These are phyloP conservation scores for Beris chalybata DNA, from an alignment of 2,888 invertebrate species.

Conservation along the genomic window DNA sequence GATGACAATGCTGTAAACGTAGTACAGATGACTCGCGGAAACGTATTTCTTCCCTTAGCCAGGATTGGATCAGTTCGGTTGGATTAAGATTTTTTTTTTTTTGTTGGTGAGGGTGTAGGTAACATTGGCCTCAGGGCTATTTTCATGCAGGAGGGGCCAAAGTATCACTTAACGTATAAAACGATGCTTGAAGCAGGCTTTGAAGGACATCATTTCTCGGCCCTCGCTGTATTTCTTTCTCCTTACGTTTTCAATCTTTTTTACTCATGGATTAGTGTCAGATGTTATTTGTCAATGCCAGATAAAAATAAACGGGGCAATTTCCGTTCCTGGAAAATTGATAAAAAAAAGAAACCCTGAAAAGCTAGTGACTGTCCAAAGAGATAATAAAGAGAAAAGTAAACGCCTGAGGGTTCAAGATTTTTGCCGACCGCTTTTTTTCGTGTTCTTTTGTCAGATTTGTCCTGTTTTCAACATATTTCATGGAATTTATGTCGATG, in stretches of 20 bases:
- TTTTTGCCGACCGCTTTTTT: too few species aligned
- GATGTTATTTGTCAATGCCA: conserved; percentile 35
- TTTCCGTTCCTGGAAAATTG: conserved; percentile 34
- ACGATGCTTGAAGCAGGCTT: conserved; percentile 7
- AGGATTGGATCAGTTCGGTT: conserved; percentile 12
- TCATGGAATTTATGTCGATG: too few species aligned
- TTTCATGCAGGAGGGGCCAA: conserved; percentile 5
- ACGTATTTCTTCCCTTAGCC: conserved; percentile 1
- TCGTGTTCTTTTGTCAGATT: too few species aligned
- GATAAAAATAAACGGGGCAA: conserved; percentile 34
- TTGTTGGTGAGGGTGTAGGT: neutral
- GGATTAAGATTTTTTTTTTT: conserved; percentile 19
- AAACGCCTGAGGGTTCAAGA: too few species aligned
- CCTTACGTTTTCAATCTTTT: neutral
- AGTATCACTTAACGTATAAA: conserved; percentile 12
- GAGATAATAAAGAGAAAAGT: too few species aligned
- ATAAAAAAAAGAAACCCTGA: conserved; percentile 30
- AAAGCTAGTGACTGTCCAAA: too few species aligned
- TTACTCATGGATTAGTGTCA: conserved; percentile 32
- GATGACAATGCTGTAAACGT: too few species aligned
- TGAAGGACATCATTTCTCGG: conserved; percentile 5
- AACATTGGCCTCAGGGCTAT: neutral
- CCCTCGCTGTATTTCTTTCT: conserved; percentile 3
- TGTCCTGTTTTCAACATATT: too few species aligned
- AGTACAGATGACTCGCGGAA: too few species aligned